phyloP scores from a whole-genome alignment of 1,140 invertebrate species.

The Lucilia cuprina region DNA sequence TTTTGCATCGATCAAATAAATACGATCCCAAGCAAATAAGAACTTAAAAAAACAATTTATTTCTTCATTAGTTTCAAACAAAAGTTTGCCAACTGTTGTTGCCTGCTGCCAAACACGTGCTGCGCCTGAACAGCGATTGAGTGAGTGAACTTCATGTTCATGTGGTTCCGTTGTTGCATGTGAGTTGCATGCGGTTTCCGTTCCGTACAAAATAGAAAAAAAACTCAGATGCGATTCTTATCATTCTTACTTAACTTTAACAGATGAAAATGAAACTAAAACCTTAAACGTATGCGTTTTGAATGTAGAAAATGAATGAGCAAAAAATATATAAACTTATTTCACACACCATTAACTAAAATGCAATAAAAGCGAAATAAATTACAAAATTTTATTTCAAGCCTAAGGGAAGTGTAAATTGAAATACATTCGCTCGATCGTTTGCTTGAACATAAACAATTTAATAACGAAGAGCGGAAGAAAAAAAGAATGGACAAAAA shows the following conservation, averaged over 20 bases:
- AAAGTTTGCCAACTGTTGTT: background rate
- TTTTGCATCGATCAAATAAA: background rate
- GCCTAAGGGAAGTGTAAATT: background rate
- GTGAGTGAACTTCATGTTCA: background rate
- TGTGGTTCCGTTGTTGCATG: background rate
- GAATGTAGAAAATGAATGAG: background rate
- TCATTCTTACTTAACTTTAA: background rate
- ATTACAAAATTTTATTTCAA: background rate
- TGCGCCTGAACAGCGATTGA: background rate
- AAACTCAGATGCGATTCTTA: background rate
- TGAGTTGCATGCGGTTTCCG: background rate
- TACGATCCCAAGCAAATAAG: background rate
- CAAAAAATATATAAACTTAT: background rate
- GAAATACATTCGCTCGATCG: background rate
- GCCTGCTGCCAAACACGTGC: background rate
- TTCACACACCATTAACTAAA: slow-evolving; percentile 5
- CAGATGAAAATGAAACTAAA: too few relatives aligned
- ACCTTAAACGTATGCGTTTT: too few relatives aligned
- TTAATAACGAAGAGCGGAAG: background rate
- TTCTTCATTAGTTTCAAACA: background rate
- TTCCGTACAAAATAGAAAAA: background rate
- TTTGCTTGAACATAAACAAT: too few relatives aligned
- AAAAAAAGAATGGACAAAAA: background rate
- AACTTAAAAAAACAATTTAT: background rate
- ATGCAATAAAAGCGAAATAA: background rate